Conservation (phyloP, 2,888 invertebrate genomes). For the Automeris io region DNA sequence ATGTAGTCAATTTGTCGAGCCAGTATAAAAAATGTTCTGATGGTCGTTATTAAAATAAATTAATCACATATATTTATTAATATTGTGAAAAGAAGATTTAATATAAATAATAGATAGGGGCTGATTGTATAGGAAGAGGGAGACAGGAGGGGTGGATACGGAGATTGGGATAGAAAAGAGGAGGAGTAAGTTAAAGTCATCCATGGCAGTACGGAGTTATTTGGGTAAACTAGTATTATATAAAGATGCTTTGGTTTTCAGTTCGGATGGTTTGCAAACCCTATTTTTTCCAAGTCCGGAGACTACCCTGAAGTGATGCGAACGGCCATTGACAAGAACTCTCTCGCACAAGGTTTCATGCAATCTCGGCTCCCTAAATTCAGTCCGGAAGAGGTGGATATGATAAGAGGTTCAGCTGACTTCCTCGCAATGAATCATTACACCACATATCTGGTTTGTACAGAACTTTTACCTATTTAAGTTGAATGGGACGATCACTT, state of each 20-base stretch:
- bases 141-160: too few species aligned
- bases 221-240: too few species aligned
- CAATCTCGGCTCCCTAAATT: constrained; percentile 80
- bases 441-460: constrained; percentile 71
- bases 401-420: constrained; percentile 80
- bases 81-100: too few species aligned
- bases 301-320: constrained; percentile 83
- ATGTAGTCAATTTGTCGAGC: not conserved
- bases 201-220: too few species aligned
- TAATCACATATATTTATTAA: too few species aligned
- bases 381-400: constrained; percentile 75
- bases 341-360: constrained; percentile 74
- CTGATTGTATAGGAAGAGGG: too few species aligned
- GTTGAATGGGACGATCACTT: too few species aligned
- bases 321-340: constrained; percentile 72
- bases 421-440: constrained; percentile 87
- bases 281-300: constrained; percentile 78
- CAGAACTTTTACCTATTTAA: not conserved
- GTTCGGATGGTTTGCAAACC: constrained; percentile 82
- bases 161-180: too few species aligned
- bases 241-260: constrained; percentile 33
- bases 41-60: too few species aligned
- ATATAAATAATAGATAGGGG: too few species aligned
- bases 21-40: too few species aligned
- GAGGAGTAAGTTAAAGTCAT: too few species aligned